phyloP scores from a whole-genome alignment of 2,888 invertebrate genomes.

The Junonia oenone region DNA sequence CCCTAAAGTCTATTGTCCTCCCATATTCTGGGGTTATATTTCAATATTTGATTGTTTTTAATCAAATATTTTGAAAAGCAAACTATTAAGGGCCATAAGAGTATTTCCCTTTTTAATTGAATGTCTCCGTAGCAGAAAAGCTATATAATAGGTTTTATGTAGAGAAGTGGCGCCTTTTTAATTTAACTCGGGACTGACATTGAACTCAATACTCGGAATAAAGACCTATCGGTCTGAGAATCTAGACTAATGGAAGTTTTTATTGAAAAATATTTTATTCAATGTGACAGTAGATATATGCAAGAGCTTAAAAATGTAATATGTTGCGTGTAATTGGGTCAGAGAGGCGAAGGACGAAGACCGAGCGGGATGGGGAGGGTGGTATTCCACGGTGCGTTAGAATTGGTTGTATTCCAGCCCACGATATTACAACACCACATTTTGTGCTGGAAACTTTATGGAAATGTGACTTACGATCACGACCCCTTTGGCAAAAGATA shows the following conservation, averaged over 20 bases:
- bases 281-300: slow-evolving; percentile 7
- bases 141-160: background rate
- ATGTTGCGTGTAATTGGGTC: slow-evolving; percentile 61
- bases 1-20: slow-evolving; percentile 47
- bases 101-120: background rate
- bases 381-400: slow-evolving; percentile 58
- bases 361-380: slow-evolving; percentile 46
- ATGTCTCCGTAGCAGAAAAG: background rate
- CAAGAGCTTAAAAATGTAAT: slow-evolving; percentile 23
- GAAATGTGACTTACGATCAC: slow-evolving; percentile 54
- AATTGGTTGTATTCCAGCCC: slow-evolving; percentile 60
- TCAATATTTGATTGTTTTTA: slow-evolving; percentile 46
- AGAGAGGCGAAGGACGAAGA: slow-evolving; percentile 57
- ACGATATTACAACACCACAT: slow-evolving; percentile 65
- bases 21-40: slow-evolving; percentile 42
- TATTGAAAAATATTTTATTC: background rate
- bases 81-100: background rate
- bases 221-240: background rate
- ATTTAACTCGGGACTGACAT: background rate
- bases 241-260: background rate
- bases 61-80: slow-evolving; percentile 51
- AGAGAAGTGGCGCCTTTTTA: background rate
- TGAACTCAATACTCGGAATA: background rate
- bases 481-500: slow-evolving; percentile 64
- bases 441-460: slow-evolving; percentile 63